Evolutionary conservation across 2,888 invertebrate species (phyloP).

Genomic region (Apamea sordens): DNA sequence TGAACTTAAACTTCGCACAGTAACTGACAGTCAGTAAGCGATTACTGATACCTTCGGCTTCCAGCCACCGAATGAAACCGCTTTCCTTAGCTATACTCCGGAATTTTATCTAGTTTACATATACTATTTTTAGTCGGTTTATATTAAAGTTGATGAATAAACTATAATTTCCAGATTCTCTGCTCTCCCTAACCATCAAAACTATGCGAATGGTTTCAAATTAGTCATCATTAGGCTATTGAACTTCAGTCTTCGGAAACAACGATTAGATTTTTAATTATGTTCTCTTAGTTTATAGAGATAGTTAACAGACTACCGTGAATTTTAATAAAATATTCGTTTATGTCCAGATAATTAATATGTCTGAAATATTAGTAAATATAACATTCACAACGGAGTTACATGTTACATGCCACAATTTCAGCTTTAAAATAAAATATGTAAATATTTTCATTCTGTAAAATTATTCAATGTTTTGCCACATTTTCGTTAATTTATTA

Average conservation of each 20-base stretch:
- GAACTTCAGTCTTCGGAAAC: slow-evolving; percentile 63
- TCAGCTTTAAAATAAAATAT: background rate
- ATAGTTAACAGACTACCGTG: background rate
- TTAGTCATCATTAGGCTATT: slow-evolving; percentile 62
- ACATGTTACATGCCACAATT: background rate
- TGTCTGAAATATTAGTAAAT: background rate
- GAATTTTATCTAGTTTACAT: slow-evolving; percentile 84
- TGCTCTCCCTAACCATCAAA: slow-evolving; percentile 25
- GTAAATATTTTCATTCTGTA: slow-evolving; percentile 14
- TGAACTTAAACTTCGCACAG: slow-evolving; percentile 82
- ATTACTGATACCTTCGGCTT: slow-evolving; percentile 76
- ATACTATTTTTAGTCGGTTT: slow-evolving; percentile 81
- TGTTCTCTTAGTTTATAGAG: background rate
- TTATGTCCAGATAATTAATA: background rate
- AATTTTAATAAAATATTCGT: slow-evolving; percentile 22
- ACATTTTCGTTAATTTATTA: slow-evolving; percentile 4
- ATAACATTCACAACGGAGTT: slow-evolving; percentile 1
- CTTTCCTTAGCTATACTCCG: slow-evolving; percentile 77
- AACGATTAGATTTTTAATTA: slow-evolving; percentile 12
- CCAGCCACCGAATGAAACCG: slow-evolving; percentile 67
- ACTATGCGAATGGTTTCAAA: slow-evolving; percentile 33
- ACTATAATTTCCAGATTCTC: slow-evolving; percentile 64
- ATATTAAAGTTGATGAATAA: slow-evolving; percentile 77
- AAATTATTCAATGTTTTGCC: background rate
- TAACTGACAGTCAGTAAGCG: slow-evolving; percentile 66